Base-by-base conservation (phyloP, 2,797 vertebrate species). In the Notolepis coatsorum region DNA sequence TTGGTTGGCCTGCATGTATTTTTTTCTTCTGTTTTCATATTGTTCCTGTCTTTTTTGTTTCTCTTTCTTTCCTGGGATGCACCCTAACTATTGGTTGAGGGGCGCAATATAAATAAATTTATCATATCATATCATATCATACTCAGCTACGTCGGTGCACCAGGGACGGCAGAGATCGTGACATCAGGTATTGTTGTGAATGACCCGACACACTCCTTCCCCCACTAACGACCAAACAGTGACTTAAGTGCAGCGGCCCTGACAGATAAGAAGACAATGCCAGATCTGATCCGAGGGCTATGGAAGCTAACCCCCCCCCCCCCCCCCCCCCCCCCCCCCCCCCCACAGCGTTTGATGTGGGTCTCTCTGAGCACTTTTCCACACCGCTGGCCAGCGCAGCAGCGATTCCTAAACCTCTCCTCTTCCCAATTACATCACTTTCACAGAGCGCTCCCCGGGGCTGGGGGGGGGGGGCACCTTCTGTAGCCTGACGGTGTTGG, bases 401-500 rank as follows among this genome's bases (percentile, higher is more conserved):
- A 20, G 60, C 60, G 65, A 71, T 65, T 71, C 69, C 64, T 55
- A 33, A 82, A 78, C 75, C 71, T 42, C 52, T 80, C 73, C 52
- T 80, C 73, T 77, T 78, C 72, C 76, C 74, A 81, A n/a, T 88
- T 80, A 85, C 86, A 78, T 89, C 82, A 85, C 72, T 74, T 86
- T 74, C 70, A 75, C 41, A 53, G 65, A n/a, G n/a, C n/a, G 67
- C 66, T 81, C 78, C 70, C 79, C 0, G 24, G 68, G 71, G 71
- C 56, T 31, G 48, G n/a, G n/a, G n/a, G n/a, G n/a, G n/a, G n/a
- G n/a, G n/a, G n/a, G n/a, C n/a, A n/a, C n/a, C 73, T 24, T 24
- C 20, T 69, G 68, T 45, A 73, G 71, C 77, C 66, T 57, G 61
- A 45, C 55, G 28, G 87, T 62, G 67, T 88, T 67, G 27, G 70